Evolutionary conservation across 1,140 invertebrate genomes (phyloP).

Genomic region (Whitmania pigra): DNA sequence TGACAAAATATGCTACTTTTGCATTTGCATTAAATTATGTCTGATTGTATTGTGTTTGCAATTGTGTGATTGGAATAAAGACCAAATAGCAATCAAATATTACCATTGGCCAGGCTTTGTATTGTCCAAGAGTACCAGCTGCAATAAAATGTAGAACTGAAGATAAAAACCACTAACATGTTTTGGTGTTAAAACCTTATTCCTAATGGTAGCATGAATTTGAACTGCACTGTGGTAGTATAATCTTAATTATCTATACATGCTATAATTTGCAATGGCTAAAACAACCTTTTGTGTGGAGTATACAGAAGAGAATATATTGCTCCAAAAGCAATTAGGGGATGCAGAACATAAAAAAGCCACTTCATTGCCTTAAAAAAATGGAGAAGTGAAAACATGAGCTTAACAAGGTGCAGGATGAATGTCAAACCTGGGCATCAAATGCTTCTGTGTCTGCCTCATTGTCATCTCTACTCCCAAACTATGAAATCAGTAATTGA

Average conservation of each 20-base stretch:
- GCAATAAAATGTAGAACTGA: conserved; percentile 22
- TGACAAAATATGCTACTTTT: too few species aligned
- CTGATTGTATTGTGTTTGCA: too few species aligned
- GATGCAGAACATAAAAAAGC: conserved; percentile 78
- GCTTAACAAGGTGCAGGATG: background rate
- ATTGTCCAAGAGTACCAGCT: conserved; percentile 96
- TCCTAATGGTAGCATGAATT: background rate
- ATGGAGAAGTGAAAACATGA: conserved; percentile 1
- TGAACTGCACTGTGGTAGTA: background rate
- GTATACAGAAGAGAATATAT: conserved; percentile 81
- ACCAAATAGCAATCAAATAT: conserved; percentile 19
- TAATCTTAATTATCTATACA: background rate
- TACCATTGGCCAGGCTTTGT: conserved; percentile 76
- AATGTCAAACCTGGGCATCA: conserved; percentile 52
- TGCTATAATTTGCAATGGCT: background rate
- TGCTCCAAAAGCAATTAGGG: conserved; percentile 69
- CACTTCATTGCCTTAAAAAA: conserved; percentile 60
- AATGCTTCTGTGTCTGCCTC: conserved; percentile 70
- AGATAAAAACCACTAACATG: background rate
- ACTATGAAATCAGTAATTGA: conserved; percentile 28
- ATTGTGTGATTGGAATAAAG: too few species aligned
- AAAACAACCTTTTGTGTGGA: conserved; percentile 54
- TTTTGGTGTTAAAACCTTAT: background rate
- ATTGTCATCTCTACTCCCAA: conserved; percentile 45
- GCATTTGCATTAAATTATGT: too few species aligned